Conservation (phyloP, 2,797 vertebrate species). For the Amblyraja radiata region DNA sequence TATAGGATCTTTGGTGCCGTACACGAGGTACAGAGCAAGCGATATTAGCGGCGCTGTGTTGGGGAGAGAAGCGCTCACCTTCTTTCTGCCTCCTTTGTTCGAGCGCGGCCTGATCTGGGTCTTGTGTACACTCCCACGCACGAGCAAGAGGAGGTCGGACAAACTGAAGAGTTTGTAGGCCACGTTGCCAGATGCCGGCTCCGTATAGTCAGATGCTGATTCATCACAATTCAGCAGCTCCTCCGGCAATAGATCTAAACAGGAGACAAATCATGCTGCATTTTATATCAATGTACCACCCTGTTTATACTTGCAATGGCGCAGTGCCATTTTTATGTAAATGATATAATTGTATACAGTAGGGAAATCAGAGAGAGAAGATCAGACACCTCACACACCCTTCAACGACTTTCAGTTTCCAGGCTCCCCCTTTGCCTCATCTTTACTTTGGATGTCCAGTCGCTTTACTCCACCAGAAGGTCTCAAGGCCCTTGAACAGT, state of each 20-base stretch:
- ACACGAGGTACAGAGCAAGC: too few relatives aligned
- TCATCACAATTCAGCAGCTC: not conserved
- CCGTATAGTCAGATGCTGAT: not conserved
- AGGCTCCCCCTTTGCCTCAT: too few relatives aligned
- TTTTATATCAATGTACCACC: not conserved
- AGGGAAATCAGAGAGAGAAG: too few relatives aligned
- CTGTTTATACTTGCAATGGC: too few relatives aligned
- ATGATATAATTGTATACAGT: not conserved
- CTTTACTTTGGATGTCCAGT: too few relatives aligned
- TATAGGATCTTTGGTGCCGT: too few relatives aligned
- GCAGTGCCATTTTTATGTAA: not conserved
- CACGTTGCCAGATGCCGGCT: not conserved
- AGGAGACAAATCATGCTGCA: not conserved
- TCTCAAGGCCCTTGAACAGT: too few relatives aligned
- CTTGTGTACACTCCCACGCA: not conserved
- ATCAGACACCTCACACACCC: too few relatives aligned
- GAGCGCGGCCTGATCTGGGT: not conserved
- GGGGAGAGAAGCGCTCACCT: not conserved
- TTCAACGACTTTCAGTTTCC: too few relatives aligned
- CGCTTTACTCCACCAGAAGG: too few relatives aligned
- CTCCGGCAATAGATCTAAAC: not conserved
- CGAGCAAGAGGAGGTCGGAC: not conserved
- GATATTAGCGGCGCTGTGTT: not conserved
- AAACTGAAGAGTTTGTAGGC: constrained; percentile 24
- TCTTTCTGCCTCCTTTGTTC: not conserved